Base-by-base conservation (phyloP, 2,797 vertebrate species). In the Oceanodroma leucorhoa region DNA sequence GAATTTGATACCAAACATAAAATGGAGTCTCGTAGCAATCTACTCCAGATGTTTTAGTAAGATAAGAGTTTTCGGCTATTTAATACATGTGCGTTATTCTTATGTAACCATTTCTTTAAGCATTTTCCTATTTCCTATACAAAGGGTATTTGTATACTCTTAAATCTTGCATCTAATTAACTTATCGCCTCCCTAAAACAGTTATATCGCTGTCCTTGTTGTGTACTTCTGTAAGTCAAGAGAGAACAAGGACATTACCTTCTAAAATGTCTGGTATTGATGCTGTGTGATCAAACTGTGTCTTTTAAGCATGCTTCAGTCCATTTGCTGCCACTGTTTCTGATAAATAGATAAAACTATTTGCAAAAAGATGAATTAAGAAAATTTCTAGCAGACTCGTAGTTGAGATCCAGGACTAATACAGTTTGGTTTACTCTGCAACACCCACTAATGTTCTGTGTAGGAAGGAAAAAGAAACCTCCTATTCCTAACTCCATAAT, bases 21-120 rank as follows among this genome's bases (percentile, higher is more conserved):
- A 92, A 96, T 97, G 96, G 96, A 97, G 93, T 83, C 67, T 83
- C 0, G 4, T 6, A 73, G 81, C 80, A 96, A 77, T 82, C 60
- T 82, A 32, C 66, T 94, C 90, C 95, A 96, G 95, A 95, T 97
- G 90, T 96, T 94, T 87, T 40, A 66, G 30, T 27, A 58, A 95
- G 93, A 96, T 96, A 95, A 95, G 83, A 60, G 62, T 76, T 87
- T 89, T 41, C 23, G 46, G 40, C 88, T 71, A 3, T 81, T 79
- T 80, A 71, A 34, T 73, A 34, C 2, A 7, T 18, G 8, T 26
- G 10, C 3, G 1, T 81, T 87, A 6, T 34, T 73, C 36, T 92
- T 83, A 57, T 6, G 48, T 92, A 90, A 73, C 50, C 3, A 3
- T 48, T 86, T 75, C 41, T 91, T 88, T 26, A 73, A 38, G 16